Percentiles rank a stretch among this genome's conserved stretches.
Conservation (phyloP, 2,797 vertebrate genomes). For the Amblyraja radiata region DNA sequence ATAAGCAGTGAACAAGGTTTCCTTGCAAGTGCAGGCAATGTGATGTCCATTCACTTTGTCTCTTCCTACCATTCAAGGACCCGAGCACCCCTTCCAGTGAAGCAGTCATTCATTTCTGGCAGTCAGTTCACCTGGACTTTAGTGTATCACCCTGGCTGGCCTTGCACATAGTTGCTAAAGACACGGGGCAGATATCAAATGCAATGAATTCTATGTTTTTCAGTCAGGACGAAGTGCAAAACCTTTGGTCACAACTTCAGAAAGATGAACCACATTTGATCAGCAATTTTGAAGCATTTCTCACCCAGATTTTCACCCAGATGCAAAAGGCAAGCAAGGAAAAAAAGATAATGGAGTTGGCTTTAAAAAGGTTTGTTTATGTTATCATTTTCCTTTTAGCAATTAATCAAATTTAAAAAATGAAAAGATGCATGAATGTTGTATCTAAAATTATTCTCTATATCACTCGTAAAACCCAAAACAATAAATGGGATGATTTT, state of each 20-base stretch:
- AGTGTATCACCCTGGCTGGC: not conserved
- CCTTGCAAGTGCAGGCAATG: too few species aligned
- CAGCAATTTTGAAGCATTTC: conserved; percentile 79
- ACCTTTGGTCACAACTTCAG: conserved; percentile 75
- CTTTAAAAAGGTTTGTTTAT: conserved; percentile 68
- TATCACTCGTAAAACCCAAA: not conserved
- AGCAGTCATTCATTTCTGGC: too few species aligned
- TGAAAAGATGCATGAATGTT: not conserved
- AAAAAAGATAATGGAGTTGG: conserved; percentile 75
- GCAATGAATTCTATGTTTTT: conserved; percentile 31
- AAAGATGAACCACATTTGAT: conserved; percentile 77
- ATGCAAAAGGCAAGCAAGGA: conserved; percentile 81
- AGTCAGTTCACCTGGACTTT: too few species aligned
- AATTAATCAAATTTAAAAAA: not conserved
- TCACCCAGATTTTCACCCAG: conserved; percentile 73
- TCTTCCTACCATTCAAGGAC: too few species aligned
- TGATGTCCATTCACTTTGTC: too few species aligned
- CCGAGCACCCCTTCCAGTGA: too few species aligned
- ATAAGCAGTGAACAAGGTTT: too few species aligned
- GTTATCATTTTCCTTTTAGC: not conserved
- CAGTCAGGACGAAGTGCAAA: conserved; percentile 70
- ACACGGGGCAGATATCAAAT: conserved; percentile 43
- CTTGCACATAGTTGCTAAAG: not conserved
- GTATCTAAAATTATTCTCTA: not conserved
- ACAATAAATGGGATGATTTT: not conserved